Conservation (phyloP, 1,140 invertebrate species). For the Drosophila malerkotliana region DNA sequence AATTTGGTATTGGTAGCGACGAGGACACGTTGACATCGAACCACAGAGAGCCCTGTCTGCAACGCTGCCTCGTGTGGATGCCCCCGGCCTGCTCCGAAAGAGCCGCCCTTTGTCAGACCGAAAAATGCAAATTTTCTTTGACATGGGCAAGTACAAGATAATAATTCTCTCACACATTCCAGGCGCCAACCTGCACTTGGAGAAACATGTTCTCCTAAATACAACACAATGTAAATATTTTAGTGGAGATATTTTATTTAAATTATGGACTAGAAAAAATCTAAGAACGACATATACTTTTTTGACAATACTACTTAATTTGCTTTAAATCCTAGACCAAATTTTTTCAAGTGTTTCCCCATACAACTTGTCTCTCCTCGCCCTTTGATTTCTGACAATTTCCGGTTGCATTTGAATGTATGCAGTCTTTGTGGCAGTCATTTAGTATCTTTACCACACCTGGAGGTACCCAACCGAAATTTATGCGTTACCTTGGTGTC, state of each 20-base stretch:
- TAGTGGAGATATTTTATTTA: no score
- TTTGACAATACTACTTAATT: no score
- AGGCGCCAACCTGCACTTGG: slow-evolving; percentile 14
- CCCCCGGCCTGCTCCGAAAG: slow-evolving; percentile 1
- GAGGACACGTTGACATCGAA: slow-evolving; percentile 37
- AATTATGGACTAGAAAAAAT: no score
- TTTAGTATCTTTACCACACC: slow-evolving; percentile 16
- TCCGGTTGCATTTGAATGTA: slow-evolving; percentile 38
- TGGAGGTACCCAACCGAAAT: slow-evolving; percentile 11
- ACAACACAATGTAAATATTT: no score
- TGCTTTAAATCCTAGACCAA: no score
- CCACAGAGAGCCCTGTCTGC: slow-evolving; percentile 37
- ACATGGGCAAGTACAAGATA: slow-evolving; percentile 70
- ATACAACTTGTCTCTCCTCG: neutral
- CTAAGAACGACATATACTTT: no score
- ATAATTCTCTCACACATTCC: slow-evolving; percentile 55
- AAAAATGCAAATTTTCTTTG: slow-evolving; percentile 66
- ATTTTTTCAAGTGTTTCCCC: neutral
- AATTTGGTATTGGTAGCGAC: slow-evolving; percentile 44
- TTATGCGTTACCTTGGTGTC: slow-evolving; percentile 47
- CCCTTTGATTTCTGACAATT: slow-evolving; percentile 32
- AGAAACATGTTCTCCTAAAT: neutral
- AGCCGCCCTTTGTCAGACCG: slow-evolving; percentile 45
- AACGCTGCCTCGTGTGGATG: neutral
- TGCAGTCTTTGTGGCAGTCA: slow-evolving; percentile 1